Conservation (phyloP, 2,797 vertebrate genomes). For the Acrocephalus scirpaceus region DNA sequence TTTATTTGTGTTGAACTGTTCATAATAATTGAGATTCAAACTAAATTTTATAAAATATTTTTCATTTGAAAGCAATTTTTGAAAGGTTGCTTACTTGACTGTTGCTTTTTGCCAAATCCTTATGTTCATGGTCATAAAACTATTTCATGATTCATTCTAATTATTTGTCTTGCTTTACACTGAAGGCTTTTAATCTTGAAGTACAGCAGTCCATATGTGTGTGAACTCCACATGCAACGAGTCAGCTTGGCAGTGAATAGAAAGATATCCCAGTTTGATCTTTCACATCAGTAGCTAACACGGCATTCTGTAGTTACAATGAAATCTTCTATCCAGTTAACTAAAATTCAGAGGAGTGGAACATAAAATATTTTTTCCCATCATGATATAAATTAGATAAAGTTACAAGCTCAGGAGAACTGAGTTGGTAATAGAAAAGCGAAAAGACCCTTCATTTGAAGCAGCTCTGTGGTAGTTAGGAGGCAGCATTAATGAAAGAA, state of each 20-base stretch:
- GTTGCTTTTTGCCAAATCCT: background rate
- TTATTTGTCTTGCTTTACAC: background rate
- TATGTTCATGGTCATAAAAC: background rate
- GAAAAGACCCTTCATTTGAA: conserved; percentile 34
- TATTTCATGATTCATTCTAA: background rate
- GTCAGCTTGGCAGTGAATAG: background rate
- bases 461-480: conserved; percentile 47
- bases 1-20: background rate
- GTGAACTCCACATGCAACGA: background rate
- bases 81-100: background rate
- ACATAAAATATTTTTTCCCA: conserved; percentile 37
- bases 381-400: background rate
- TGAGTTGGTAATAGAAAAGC: conserved; percentile 5
- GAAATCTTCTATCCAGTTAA: background rate
- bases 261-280: background rate
- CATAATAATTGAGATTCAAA: background rate
- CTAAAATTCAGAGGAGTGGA: conserved; percentile 15
- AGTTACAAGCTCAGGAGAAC: conserved; percentile 19
- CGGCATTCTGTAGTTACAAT: background rate
- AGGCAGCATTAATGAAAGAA: conserved; percentile 38
- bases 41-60: background rate
- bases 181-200: background rate
- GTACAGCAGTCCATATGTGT: background rate
- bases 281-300: background rate
- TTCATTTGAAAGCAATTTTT: background rate